Evolutionary conservation across 2,113 vertebrate genomes (phyloP).

Genomic region (Austrofundulus limnaeus): DNA sequence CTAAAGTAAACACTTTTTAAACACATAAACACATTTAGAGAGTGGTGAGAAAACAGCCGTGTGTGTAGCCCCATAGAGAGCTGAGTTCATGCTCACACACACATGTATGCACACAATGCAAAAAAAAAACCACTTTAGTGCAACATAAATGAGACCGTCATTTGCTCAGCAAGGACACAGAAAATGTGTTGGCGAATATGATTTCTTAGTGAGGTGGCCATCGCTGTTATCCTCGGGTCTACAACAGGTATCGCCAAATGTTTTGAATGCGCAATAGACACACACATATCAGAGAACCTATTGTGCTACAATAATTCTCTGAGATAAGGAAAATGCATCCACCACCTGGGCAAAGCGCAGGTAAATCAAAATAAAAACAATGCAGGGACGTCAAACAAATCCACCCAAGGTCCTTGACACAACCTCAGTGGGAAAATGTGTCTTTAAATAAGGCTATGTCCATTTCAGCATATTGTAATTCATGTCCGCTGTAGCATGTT

Average conservation of each 20-base stretch:
- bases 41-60: conserved; percentile 3
- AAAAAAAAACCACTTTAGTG: conserved; percentile 26
- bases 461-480: not conserved
- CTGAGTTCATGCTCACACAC: not conserved
- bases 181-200: conserved; percentile 28
- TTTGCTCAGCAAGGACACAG: conserved; percentile 26
- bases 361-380: not conserved
- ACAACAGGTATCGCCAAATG: conserved; percentile 8
- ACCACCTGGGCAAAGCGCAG: not conserved
- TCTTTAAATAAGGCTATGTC: not conserved
- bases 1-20: conserved; percentile 53
- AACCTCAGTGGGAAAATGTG: not conserved
- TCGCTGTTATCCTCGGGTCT: conserved; percentile 12
- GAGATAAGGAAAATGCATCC: not conserved
- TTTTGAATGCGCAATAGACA: conserved; percentile 1
- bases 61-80: not conserved
- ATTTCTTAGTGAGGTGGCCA: conserved; percentile 24
- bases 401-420: not conserved
- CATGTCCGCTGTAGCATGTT: not conserved
- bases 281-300: not conserved
- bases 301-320: not conserved
- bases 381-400: not conserved
- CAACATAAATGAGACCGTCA: conserved; percentile 36
- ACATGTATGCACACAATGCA: conserved; percentile 4
- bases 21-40: conserved; percentile 32